Conservation (phyloP, 2,797 vertebrate species). For the Danio albolineatus region DNA sequence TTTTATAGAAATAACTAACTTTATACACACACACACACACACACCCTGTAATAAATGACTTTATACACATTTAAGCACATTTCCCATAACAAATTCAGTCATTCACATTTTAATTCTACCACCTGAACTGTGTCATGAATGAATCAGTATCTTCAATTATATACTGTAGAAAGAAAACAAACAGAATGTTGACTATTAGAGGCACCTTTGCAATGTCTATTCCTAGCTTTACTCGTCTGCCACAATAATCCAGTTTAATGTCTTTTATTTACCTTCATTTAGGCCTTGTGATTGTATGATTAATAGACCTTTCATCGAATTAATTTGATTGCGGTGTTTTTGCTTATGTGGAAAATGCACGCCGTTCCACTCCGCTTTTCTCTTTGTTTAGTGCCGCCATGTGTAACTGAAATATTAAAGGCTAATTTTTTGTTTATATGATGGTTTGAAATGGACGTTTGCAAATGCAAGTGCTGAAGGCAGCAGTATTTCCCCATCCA, state of each 20-base stretch:
- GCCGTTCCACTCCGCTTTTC: not conserved
- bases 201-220: not conserved
- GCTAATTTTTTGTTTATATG: constrained; percentile 20
- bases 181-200: not conserved
- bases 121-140: not conserved
- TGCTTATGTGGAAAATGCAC: not conserved
- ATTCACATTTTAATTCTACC: no score
- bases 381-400: constrained; percentile 27
- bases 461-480: constrained; percentile 38
- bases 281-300: not conserved
- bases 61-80: no score
- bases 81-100: no score
- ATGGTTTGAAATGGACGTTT: constrained; percentile 37
- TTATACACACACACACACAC: no score
- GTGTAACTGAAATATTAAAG: constrained; percentile 33
- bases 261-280: not conserved
- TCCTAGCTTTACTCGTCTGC: not conserved
- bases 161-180: not conserved
- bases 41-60: no score
- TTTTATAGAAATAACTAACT: no score
- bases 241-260: not conserved
- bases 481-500: constrained; percentile 49
- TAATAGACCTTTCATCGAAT: not conserved
- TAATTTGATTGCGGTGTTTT: not conserved
- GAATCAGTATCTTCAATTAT: not conserved